Evolutionary conservation across 2,888 invertebrate species (phyloP).

Genomic region (Mesochorus sp.): DNA sequence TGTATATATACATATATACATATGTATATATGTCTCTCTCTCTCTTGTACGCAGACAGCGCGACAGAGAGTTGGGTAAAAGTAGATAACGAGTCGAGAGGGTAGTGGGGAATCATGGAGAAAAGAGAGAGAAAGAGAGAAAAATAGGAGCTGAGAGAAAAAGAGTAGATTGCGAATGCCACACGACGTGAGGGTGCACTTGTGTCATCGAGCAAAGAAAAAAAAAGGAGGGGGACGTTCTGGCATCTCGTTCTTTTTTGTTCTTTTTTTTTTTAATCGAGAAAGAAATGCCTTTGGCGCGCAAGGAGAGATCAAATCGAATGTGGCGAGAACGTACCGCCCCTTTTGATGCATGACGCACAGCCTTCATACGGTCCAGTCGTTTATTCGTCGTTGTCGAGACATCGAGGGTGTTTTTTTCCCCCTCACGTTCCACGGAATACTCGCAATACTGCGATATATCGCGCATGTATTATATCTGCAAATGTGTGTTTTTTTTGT

Average conservation of each 20-base stretch:
- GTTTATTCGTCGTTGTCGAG: conserved; percentile 27
- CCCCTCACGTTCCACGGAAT: conserved; percentile 24
- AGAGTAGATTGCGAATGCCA: background rate
- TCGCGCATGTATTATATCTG: background rate
- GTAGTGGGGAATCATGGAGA: background rate
- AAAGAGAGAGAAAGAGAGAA: background rate
- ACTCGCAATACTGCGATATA: conserved; percentile 14
- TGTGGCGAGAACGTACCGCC: conserved; percentile 14
- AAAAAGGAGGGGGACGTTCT: background rate
- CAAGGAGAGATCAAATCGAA: conserved; percentile 45
- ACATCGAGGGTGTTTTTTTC: conserved; percentile 1
- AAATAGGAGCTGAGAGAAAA: background rate
- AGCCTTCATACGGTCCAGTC: background rate
- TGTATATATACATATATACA: background rate
- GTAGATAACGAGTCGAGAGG: background rate
- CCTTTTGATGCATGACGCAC: conserved; percentile 50
- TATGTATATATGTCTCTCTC: background rate
- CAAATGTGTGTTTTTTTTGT: too few relatives aligned
- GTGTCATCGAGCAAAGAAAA: conserved; percentile 21
- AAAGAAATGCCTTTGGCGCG: conserved; percentile 50
- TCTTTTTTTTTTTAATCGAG: conserved; percentile 49
- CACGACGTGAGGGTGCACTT: conserved; percentile 8
- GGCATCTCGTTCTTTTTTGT: background rate
- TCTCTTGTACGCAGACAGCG: background rate
- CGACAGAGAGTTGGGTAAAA: background rate